These are phyloP conservation scores for Zaprionus ornatus DNA, from an alignment of 1,140 invertebrate species.

Conservation along the genomic window DNA sequence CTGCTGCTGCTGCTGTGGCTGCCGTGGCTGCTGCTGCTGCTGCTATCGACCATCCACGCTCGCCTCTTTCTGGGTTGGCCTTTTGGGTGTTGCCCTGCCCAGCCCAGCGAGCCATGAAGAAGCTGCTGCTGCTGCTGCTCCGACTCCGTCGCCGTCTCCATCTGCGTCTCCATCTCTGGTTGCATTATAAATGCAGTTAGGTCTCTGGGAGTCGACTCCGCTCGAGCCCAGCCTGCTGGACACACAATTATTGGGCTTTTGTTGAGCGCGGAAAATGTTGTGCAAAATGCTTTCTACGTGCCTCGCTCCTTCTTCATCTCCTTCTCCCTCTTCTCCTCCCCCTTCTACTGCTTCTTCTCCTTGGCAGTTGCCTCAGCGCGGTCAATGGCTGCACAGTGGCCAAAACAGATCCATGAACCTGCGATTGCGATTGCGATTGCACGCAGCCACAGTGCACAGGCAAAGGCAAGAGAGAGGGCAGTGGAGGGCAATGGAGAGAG, in stretches of 20 bases:
- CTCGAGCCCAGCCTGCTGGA: conserved; percentile 30
- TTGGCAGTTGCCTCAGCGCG: background rate
- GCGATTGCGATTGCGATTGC: conserved; percentile 39
- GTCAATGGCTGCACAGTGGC: conserved; percentile 61
- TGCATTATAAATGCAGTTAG: conserved; percentile 80
- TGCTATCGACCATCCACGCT: conserved; percentile 57
- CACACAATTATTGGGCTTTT: conserved; percentile 71
- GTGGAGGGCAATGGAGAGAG: no score
- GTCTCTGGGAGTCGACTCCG: conserved; percentile 35
- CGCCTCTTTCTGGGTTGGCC: conserved; percentile 51
- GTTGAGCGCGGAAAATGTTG: conserved; percentile 76
- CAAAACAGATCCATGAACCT: conserved; percentile 44
- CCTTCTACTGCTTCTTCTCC: background rate
- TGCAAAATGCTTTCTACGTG: conserved; percentile 77
- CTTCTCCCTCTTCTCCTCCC: background rate
- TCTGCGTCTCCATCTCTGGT: background rate
- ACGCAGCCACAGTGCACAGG: background rate
- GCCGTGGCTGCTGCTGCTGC: conserved; percentile 41
- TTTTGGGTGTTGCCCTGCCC: conserved; percentile 74
- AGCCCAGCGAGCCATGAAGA: conserved; percentile 75
- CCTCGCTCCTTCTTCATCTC: conserved; percentile 50
- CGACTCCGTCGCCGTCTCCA: conserved; percentile 15
- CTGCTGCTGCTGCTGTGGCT: conserved; percentile 35
- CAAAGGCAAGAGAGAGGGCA: background rate
- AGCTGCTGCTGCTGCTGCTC: conserved; percentile 61